Percentiles rank a stretch among this genome's conserved stretches.
phyloP scores from a whole-genome alignment of 2,888 invertebrate genomes.

The Cantharis nigra region DNA sequence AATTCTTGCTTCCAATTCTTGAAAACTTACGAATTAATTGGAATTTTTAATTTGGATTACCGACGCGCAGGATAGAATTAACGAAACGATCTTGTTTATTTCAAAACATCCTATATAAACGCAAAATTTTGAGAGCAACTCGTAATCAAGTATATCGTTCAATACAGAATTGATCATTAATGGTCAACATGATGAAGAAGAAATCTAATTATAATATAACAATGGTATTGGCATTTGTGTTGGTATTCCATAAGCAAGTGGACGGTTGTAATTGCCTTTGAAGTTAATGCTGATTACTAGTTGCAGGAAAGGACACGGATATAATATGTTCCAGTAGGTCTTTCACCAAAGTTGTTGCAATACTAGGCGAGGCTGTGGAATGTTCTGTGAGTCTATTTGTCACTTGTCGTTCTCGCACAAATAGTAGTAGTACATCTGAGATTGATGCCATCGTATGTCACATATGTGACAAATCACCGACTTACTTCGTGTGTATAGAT shows the following conservation, averaged over 20 bases:
- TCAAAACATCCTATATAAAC: too few relatives aligned
- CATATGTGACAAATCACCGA: constrained; percentile 26
- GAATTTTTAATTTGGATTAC: too few relatives aligned
- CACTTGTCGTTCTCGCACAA: constrained; percentile 18
- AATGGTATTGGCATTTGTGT: not conserved
- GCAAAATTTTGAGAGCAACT: not conserved
- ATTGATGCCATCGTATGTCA: constrained; percentile 27
- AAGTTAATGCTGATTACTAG: constrained; percentile 14
- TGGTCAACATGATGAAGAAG: not conserved
- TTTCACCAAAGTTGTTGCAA: constrained; percentile 12
- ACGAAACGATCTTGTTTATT: too few relatives aligned
- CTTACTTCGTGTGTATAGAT: constrained; percentile 20
- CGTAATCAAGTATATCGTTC: not conserved
- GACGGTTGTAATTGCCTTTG: constrained; percentile 2
- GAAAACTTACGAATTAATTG: too few relatives aligned
- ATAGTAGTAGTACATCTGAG: constrained; percentile 14
- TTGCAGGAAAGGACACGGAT: constrained; percentile 7
- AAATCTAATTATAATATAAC: not conserved
- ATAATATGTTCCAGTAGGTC: not conserved
- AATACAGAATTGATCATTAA: not conserved
- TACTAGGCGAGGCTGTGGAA: constrained; percentile 26
- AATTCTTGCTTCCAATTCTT: too few relatives aligned
- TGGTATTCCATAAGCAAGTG: constrained; percentile 3
- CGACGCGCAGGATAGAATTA: too few relatives aligned
- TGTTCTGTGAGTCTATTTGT: constrained; percentile 24